Conservation (phyloP, 2,888 invertebrate species). For the Xestoiulus laeticollis region DNA sequence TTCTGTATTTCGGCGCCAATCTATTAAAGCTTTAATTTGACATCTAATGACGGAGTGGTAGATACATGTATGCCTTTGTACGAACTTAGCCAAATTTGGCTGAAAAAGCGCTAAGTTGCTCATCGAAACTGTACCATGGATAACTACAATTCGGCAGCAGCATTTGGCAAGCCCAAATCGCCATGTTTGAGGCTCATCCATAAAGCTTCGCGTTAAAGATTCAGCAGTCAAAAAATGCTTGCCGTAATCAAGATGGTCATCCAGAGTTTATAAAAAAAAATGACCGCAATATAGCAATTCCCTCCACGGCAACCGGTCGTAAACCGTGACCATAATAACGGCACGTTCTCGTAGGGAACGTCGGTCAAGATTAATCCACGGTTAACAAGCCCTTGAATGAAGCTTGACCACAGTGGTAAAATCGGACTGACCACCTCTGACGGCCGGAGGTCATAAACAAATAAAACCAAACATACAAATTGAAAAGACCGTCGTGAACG, state of each 20-base stretch:
- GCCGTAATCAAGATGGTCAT: background rate
- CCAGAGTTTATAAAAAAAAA: background rate
- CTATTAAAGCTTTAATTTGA: too few species aligned
- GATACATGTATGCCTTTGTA: too few species aligned
- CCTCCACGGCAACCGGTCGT: background rate
- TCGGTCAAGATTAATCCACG: background rate
- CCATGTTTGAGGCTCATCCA: background rate
- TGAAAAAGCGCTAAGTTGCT: too few species aligned
- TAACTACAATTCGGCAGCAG: too few species aligned
- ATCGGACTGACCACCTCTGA: background rate
- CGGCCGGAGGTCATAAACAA: background rate
- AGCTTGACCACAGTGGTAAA: background rate
- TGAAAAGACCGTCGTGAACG: background rate
- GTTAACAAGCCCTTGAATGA: background rate
- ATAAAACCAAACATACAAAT: background rate
- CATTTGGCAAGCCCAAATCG: too few species aligned
- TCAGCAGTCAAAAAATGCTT: background rate
- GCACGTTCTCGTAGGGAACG: background rate
- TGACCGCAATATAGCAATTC: conserved; percentile 13
- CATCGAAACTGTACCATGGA: too few species aligned
- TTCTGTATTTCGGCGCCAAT: too few species aligned
- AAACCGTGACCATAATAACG: conserved; percentile 21
- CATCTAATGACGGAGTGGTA: too few species aligned
- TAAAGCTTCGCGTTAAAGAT: background rate
- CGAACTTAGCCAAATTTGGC: too few species aligned